These are phyloP conservation scores for Danio tinwini DNA, from an alignment of 2,797 vertebrate genomes.

Conservation along the genomic window DNA sequence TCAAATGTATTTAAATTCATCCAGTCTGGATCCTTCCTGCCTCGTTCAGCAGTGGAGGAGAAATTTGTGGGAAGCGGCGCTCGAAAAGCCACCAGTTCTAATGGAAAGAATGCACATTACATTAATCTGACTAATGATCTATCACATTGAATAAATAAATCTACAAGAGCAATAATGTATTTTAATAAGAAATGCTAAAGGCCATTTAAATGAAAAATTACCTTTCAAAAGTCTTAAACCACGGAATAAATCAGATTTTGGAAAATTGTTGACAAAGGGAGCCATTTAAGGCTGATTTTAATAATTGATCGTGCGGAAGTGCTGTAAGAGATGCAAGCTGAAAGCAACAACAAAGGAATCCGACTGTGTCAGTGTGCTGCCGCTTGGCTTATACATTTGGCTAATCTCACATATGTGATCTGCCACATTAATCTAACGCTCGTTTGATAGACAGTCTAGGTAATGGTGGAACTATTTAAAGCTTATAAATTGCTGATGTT, in stretches of 20 bases:
- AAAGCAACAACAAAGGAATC: constrained; percentile 74
- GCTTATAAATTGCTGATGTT: constrained; percentile 25
- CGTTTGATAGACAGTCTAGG: constrained; percentile 30
- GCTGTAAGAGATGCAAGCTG: constrained; percentile 74
- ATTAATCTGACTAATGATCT: constrained; percentile 88
- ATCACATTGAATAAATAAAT: constrained; percentile 85
- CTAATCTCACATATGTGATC: constrained; percentile 76
- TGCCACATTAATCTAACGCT: constrained; percentile 63
- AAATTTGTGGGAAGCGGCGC: constrained; percentile 66
- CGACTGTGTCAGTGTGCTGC: constrained; percentile 71
- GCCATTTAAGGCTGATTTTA: constrained; percentile 80
- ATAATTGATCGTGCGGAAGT: constrained; percentile 82
- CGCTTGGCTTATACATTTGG: constrained; percentile 68
- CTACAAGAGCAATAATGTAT: constrained; percentile 84
- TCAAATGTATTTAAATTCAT: constrained; percentile 46
- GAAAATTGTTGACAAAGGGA: constrained; percentile 74
- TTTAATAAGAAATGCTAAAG: constrained; percentile 87
- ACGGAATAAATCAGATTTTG: constrained; percentile 82
- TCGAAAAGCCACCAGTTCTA: constrained; percentile 65
- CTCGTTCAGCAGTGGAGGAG: constrained; percentile 46
- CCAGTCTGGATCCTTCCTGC: constrained; percentile 20
- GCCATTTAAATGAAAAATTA: constrained; percentile 81
- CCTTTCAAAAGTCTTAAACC: constrained; percentile 78
- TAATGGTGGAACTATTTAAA: constrained; percentile 46
- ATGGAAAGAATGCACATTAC: constrained; percentile 78